Conservation (phyloP, 2,888 invertebrate genomes). For the Mystacides longicornis region DNA sequence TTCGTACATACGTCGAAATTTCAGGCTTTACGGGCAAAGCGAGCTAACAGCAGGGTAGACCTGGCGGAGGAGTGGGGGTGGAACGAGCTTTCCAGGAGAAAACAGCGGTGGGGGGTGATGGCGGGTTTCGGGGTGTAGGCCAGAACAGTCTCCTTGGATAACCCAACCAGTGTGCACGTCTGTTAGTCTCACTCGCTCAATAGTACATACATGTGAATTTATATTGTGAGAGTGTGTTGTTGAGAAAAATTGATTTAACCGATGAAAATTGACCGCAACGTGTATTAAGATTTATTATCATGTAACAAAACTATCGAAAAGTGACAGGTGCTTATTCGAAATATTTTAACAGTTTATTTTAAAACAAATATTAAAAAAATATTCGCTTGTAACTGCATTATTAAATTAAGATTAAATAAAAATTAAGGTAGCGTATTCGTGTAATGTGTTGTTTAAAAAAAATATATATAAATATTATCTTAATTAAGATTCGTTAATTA, state of each 20-base stretch:
- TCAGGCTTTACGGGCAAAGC: not conserved
- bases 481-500: too few species aligned
- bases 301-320: too few species aligned
- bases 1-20: not conserved
- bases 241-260: not conserved
- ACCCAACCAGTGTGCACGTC: not conserved
- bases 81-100: not conserved
- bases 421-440: too few species aligned
- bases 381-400: too few species aligned
- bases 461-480: too few species aligned
- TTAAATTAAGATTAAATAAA: too few species aligned
- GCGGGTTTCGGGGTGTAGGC: not conserved
- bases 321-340: too few species aligned
- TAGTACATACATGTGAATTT: not conserved
- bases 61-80: not conserved
- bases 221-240: not conserved
- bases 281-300: too few species aligned
- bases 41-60: not conserved
- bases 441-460: too few species aligned
- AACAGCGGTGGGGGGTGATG: not conserved
- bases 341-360: too few species aligned
- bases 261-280: not conserved
- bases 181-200: not conserved
- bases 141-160: not conserved
- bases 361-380: too few species aligned